A percentile compares a stretch with the other conserved stretches of the same genome.
These are phyloP conservation scores for Camponotus vicinus DNA, from an alignment of 1,140 invertebrate genomes.

Conservation along the genomic window DNA sequence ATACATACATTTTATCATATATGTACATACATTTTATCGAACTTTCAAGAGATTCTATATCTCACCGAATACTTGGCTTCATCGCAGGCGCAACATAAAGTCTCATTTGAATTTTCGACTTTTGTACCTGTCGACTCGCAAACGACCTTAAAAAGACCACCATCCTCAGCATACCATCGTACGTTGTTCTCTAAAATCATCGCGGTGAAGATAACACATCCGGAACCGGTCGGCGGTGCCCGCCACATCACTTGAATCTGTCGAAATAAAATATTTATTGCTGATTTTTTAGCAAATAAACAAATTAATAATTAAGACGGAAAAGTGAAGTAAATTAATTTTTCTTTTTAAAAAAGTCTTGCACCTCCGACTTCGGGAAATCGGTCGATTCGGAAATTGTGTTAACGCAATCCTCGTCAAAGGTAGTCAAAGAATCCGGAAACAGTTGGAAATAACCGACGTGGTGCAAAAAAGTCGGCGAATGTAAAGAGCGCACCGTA, in stretches of 20 bases:
- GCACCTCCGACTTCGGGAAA: constrained; percentile 92
- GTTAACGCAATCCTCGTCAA: constrained; percentile 95
- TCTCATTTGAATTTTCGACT: constrained; percentile 84
- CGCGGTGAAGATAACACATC: constrained; percentile 94
- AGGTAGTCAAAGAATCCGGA: constrained; percentile 91
- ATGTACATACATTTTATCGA: too few relatives aligned
- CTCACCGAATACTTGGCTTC: constrained; percentile 95
- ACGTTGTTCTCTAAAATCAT: constrained; percentile 94
- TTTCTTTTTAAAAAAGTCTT: not conserved
- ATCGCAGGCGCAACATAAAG: constrained; percentile 95
- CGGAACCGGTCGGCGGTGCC: constrained; percentile 93
- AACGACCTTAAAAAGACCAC: constrained; percentile 92
- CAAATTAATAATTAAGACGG: not conserved
- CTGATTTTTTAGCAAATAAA: not conserved
- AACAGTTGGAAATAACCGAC: constrained; percentile 94
- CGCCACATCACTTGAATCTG: constrained; percentile 95
- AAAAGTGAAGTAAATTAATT: not conserved
- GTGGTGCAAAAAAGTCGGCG: constrained; percentile 85
- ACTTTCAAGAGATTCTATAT: constrained; percentile 20
- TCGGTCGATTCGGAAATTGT: constrained; percentile 93
- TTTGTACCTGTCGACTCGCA: constrained; percentile 91
- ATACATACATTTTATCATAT: too few relatives aligned
- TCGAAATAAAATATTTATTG: constrained; percentile 13
- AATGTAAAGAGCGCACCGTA: constrained; percentile 90
- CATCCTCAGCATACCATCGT: constrained; percentile 97